A percentile compares a stretch with the other conserved stretches of the same genome.
These are phyloP conservation scores for Orchestia grillus DNA, from an alignment of 1,140 invertebrate genomes.

Conservation along the genomic window DNA sequence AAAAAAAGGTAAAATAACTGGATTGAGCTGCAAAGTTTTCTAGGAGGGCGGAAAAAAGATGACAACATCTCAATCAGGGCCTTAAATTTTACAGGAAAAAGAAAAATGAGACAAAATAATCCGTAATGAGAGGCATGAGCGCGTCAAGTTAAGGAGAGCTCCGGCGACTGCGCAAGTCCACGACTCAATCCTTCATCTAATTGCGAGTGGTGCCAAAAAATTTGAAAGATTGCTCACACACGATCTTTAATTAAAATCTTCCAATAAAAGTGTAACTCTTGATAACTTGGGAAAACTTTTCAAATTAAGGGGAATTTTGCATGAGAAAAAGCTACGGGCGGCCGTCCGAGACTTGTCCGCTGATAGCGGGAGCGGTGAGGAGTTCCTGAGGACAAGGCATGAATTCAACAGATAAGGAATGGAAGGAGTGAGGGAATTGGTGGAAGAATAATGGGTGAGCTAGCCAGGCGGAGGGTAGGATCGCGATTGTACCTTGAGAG, in stretches of 20 bases:
- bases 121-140: not conserved
- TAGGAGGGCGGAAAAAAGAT: too few relatives aligned
- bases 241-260: conserved; percentile 56
- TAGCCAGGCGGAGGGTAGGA: too few relatives aligned
- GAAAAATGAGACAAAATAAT: not conserved
- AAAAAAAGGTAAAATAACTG: not conserved
- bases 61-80: too few relatives aligned
- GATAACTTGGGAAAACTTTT: conserved; percentile 47
- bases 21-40: too few relatives aligned
- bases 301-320: conserved; percentile 52
- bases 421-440: not conserved
- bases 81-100: not conserved
- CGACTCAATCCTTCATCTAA: conserved; percentile 39
- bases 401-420: not conserved
- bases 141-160: not conserved
- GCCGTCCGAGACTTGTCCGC: not conserved
- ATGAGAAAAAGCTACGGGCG: conserved; percentile 49
- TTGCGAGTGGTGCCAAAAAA: conserved; percentile 6
- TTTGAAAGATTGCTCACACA: conserved; percentile 50
- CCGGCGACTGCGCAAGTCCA: not conserved
- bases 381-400: too few relatives aligned
- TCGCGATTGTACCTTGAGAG: too few relatives aligned
- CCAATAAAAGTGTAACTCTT: conserved; percentile 52
- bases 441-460: too few relatives aligned
- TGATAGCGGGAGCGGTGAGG: not conserved